These are phyloP conservation scores for Psittacus erithacus DNA, from an alignment of 2,113 vertebrate genomes.

Conservation along the genomic window DNA sequence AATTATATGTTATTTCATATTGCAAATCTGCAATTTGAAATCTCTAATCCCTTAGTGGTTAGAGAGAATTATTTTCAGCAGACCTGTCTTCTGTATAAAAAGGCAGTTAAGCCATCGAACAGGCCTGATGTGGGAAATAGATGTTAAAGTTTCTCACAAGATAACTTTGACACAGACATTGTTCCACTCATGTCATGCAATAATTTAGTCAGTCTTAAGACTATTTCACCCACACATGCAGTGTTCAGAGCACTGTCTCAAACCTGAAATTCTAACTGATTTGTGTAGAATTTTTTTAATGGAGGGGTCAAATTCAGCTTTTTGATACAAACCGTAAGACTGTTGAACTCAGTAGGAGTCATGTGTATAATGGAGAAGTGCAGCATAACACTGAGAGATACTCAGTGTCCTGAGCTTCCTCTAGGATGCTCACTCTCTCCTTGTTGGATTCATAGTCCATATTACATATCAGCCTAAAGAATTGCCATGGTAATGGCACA, in stretches of 20 bases:
- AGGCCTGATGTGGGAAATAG: not conserved
- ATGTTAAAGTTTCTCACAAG: not conserved
- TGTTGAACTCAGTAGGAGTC: not conserved
- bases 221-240: not conserved
- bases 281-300: not conserved
- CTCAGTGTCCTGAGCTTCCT: not conserved
- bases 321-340: not conserved
- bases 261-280: not conserved
- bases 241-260: not conserved
- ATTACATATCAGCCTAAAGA: not conserved
- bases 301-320: not conserved
- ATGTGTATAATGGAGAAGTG: not conserved
- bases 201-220: not conserved
- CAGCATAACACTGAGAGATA: not conserved
- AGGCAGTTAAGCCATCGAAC: not conserved
- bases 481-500: not conserved
- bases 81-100: not conserved
- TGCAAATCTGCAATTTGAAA: not conserved
- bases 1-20: not conserved
- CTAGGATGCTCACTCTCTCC: not conserved
- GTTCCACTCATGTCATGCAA: not conserved
- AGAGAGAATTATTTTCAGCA: not conserved
- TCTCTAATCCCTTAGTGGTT: not conserved
- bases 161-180: not conserved
- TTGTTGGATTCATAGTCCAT: not conserved